Percentiles rank a stretch among this genome's conserved stretches.
These are phyloP conservation scores for Vireo griseus DNA, from an alignment of 2,797 vertebrate species.

Conservation along the genomic window DNA sequence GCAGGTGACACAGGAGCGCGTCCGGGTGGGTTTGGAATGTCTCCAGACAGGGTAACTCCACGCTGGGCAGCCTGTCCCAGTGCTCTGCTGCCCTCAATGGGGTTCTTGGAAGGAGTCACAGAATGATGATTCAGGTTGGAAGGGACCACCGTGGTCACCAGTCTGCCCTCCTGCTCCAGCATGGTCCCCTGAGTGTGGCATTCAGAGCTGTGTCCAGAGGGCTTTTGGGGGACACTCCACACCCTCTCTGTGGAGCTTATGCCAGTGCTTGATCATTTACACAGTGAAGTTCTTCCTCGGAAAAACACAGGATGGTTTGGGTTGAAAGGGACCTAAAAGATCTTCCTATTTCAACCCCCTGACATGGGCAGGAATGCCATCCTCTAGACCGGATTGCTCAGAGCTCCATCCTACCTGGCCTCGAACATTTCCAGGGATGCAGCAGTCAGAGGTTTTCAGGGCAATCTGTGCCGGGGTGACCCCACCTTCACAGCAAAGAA, in stretches of 20 bases:
- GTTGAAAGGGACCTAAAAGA: not conserved
- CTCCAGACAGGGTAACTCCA: not conserved
- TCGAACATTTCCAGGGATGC: not conserved
- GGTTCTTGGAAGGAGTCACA: not conserved
- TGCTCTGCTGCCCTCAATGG: not conserved
- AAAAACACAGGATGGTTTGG: not conserved
- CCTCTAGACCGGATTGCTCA: not conserved
- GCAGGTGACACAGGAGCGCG: accelerated
- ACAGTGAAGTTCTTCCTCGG: not conserved
- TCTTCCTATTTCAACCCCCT: not conserved
- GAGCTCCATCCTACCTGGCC: accelerated
- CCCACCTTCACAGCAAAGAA: not conserved
- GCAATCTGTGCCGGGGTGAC: accelerated
- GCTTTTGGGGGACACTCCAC: not conserved
- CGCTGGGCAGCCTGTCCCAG: not conserved
- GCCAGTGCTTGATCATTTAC: not conserved
- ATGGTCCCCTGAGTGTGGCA: accelerated
- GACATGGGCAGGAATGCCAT: not conserved
- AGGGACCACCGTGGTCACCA: not conserved
- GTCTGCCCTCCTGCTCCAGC: accelerated
- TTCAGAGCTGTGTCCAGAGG: not conserved
- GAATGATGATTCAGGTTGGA: accelerated
- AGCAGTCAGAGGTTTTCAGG: not conserved
- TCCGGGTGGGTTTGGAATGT: not conserved
- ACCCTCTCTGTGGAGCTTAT: not conserved